Evolutionary conservation across 2,888 invertebrate species (phyloP), one percentile per base, ranked within the genome.

Genomic region (Aphodius sticticus): DNA sequence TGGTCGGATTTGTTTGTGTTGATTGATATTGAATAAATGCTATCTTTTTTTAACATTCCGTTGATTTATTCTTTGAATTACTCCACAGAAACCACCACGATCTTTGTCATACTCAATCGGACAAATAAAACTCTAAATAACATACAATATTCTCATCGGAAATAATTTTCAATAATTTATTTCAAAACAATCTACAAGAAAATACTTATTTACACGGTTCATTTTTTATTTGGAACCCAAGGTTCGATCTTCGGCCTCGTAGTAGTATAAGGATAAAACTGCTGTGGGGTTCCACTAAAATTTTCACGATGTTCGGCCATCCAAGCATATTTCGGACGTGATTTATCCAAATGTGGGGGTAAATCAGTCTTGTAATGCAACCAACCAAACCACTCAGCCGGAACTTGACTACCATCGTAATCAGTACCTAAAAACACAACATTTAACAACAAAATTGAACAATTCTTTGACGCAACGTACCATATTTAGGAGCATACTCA

Each of bases 331-430:
- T 95, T 93, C 0, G 96, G 96, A 83, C 95, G 90, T 87, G 92
- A 88, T 72, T 96, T 92, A 89, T 96, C 95, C 75, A 88, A 82
- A 77, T 91, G 89, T 1, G 96, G 96, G 0, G 92, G 90, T 15
- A 92, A 90, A 87, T 96, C 96, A 0, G 94, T 93, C 89, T 98
- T 98, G 90, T 99, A 97, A 89, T 99, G 98, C 86, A 99, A 91
- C 99, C 99, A 99, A 15, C 98, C 96, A 86, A 90, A 99, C 99
- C 99, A 99, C 88, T 99, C 99, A 36, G 99, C 93, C 0, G 99
- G 95, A 7, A 99, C 94, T 93, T 98, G 96, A 81, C 96, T 93
- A 0, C 92, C 95, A 89, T 96, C 96, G 90, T 94, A 90, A 69
- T 90, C 88, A 81, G 87, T 77, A 74, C 87, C 89, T 89, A 80